Evolutionary conservation across 2,113 vertebrate genomes (phyloP).

Genomic region (Suricata suricatta): DNA sequence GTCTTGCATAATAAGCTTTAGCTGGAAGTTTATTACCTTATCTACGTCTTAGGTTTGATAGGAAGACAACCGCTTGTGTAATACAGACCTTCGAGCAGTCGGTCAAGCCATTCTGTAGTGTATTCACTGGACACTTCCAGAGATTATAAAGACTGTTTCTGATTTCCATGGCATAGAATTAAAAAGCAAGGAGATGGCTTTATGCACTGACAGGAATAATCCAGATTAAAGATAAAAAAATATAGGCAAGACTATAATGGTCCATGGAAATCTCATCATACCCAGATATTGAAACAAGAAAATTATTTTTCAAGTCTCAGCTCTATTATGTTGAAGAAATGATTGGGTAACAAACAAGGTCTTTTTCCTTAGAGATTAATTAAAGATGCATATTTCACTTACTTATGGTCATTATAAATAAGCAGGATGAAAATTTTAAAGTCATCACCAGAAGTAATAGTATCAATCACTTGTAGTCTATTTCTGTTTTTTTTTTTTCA

Average conservation of each 20-base stretch:
- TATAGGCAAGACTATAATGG: neutral
- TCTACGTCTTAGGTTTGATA: neutral
- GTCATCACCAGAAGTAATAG: slow-evolving; percentile 44
- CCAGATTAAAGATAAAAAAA: slow-evolving; percentile 41
- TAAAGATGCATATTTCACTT: neutral
- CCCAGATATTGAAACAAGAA: slow-evolving; percentile 27
- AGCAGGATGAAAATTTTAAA: slow-evolving; percentile 39
- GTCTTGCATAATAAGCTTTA: neutral
- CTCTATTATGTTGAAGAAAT: slow-evolving; percentile 33
- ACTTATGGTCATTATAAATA: slow-evolving; percentile 11
- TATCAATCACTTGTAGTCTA: slow-evolving; percentile 65
- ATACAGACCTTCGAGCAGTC: neutral
- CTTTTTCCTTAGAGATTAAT: slow-evolving; percentile 27
- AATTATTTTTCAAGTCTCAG: slow-evolving; percentile 39
- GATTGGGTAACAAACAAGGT: neutral
- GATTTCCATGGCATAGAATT: slow-evolving; percentile 35
- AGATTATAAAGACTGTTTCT: slow-evolving; percentile 38
- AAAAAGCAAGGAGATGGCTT: neutral
- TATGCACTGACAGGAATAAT: neutral
- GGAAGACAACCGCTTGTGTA: neutral
- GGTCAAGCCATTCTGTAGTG: neutral
- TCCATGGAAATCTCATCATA: neutral
- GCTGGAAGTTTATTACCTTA: neutral
- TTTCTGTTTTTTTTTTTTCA: slow-evolving; percentile 26
- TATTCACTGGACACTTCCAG: neutral